phyloP scores from a whole-genome alignment of 2,797 vertebrate species.

The Xiphorhynchus erythropygius region DNA sequence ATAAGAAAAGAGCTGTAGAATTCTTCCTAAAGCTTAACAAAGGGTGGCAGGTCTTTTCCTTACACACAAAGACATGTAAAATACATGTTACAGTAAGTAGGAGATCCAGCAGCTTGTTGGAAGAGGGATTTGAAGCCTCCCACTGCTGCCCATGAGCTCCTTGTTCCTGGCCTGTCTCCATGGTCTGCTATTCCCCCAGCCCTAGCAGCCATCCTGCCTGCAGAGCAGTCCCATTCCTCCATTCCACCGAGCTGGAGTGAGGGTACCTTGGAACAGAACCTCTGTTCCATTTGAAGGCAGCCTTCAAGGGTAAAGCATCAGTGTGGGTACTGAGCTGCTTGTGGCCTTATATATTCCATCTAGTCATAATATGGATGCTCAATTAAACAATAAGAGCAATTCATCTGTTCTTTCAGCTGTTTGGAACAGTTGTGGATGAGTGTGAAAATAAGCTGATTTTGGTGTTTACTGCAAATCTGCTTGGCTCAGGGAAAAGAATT shows the following conservation, averaged over 20 bases:
- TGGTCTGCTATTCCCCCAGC: not conserved
- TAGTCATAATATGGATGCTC: not conserved
- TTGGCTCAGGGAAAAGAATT: not conserved
- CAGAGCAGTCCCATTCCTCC: not conserved
- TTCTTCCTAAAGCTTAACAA: not conserved
- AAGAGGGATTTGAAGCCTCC: not conserved
- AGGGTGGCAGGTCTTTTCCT: not conserved
- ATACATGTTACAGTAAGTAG: not conserved
- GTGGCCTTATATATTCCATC: rapidly evolving
- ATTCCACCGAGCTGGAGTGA: not conserved
- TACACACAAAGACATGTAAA: not conserved
- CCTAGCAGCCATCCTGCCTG: not conserved
- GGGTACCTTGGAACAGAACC: not conserved
- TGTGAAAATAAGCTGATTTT: not conserved
- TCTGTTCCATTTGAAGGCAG: not conserved
- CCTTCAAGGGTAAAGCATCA: no score
- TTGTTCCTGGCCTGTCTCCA: not conserved
- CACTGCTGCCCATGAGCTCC: not conserved
- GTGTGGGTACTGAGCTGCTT: not conserved
- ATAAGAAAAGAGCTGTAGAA: rapidly evolving
- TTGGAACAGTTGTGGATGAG: not conserved
- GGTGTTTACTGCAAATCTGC: not conserved
- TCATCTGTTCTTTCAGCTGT: not conserved
- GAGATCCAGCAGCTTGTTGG: not conserved
- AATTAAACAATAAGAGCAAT: not conserved